Evolutionary conservation across 2,797 vertebrate genomes (phyloP), one percentile per base, ranked within the genome.

Genomic region (Chloroceryle amazona): DNA sequence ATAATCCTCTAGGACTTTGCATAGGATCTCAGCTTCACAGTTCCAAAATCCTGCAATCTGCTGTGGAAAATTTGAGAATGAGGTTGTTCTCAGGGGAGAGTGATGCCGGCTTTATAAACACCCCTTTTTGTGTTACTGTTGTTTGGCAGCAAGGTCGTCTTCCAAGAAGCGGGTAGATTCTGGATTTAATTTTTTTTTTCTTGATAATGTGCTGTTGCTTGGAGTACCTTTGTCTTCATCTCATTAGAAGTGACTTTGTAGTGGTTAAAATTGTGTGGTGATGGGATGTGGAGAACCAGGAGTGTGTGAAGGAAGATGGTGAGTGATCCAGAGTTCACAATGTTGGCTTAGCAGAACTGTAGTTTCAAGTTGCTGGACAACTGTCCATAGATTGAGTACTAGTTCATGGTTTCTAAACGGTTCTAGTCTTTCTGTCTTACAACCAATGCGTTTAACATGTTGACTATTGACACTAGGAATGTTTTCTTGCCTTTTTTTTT

Each of bases 1-100:
- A 68, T 91, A 91, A 88, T 86, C 81, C 57, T 83, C 35, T 63
- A 78, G 90, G 85, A 92, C 71, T 93, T 89, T 89, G 67, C 71
- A 74, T 57, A 80, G 57, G 9, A 78, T 76, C 57, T 91, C 31
- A 39, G n/a, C 65, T 80, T 87, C 61, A 16, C 21, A 25, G 37
- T 78, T 83, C 57, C 31, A 83, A 78, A 94, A 92, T 85, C 60
- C 42, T 39, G 7, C 82, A 54, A 86, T 92, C 57, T 93, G 60
- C 60, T 80, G 46, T 42, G n/a, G 79, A 81, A 90, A 91, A 72
- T 31, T 63, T 0, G 12, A 71, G 52, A 78, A 51, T 4, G 16
- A 51, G 37, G 52, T 85, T 9, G 8, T 80, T 78, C 19, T 74
- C 1, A 0, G 31, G 52, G 44, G 42, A 61, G 11, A 63, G 61